phyloP scores from a whole-genome alignment of 30 jellyfish, hydroid and myxozoan genomes.

The Mastigias papua region DNA sequence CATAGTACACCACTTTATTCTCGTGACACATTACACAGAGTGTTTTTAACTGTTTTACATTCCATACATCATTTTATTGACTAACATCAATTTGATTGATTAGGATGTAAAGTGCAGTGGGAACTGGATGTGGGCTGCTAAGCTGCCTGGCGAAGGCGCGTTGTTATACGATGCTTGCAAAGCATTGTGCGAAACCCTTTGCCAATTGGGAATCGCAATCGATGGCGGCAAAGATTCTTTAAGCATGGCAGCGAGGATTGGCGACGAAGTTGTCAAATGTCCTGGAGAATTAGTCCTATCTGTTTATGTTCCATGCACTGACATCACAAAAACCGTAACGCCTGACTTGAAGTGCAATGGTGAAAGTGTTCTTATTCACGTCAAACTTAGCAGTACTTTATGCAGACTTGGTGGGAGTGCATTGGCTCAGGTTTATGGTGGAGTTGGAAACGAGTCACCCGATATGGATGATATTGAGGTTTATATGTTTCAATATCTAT shows the following conservation, averaged over 20 bases:
- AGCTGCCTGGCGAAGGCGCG: conserved; percentile 89
- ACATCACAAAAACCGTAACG: conserved; percentile 81
- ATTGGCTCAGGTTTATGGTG: conserved; percentile 88
- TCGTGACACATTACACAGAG: too few species aligned
- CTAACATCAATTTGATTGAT: not conserved
- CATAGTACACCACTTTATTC: too few species aligned
- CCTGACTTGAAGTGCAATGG: conserved; percentile 75
- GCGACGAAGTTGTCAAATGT: conserved; percentile 81
- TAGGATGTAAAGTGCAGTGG: conserved; percentile 96
- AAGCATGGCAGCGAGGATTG: conserved; percentile 94
- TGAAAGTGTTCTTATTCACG: conserved; percentile 59
- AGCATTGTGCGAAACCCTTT: conserved; percentile 76
- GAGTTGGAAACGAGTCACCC: conserved; percentile 89
- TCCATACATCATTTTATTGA: not conserved
- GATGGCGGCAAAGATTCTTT: conserved; percentile 95
- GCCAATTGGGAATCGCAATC: conserved; percentile 82
- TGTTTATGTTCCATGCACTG: conserved; percentile 89
- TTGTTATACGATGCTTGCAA: conserved; percentile 80
- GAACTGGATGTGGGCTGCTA: conserved; percentile 98
- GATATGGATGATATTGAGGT: conserved; percentile 89
- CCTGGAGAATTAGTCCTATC: conserved; percentile 92
- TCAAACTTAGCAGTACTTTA: conserved; percentile 41
- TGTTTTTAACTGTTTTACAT: not conserved
- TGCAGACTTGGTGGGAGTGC: conserved; percentile 90
- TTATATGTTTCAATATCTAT: too few species aligned